Evolutionary conservation across 2,113 vertebrate genomes (phyloP).

Genomic region (Microcebus lehilahytsara): DNA sequence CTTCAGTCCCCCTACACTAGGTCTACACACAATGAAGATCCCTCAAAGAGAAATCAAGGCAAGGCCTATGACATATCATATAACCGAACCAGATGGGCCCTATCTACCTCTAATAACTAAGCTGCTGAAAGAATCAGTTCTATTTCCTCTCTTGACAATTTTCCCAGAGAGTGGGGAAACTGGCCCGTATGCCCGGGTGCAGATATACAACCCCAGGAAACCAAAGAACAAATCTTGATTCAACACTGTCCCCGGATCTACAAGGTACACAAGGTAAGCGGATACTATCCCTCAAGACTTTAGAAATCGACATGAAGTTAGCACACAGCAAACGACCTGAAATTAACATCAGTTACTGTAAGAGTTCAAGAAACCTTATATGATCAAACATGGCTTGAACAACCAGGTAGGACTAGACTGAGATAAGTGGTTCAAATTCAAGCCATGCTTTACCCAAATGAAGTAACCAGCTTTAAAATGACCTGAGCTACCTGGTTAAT

Average conservation of each 20-base stretch:
- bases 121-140: neutral
- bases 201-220: neutral
- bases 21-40: neutral
- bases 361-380: neutral
- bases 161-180: neutral
- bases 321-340: neutral
- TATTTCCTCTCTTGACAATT: constrained; percentile 50
- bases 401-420: neutral
- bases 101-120: neutral
- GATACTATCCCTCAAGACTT: neutral
- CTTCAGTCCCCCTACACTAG: neutral
- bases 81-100: neutral
- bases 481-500: neutral
- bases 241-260: neutral
- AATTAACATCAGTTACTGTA: neutral
- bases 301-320: neutral
- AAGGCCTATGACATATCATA: neutral
- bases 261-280: neutral
- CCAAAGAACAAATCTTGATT: neutral
- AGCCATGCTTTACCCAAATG: neutral
- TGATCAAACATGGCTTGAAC: neutral
- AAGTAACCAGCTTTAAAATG: neutral
- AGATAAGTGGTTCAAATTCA: neutral
- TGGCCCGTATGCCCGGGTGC: neutral
- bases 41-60: neutral